These are phyloP conservation scores for Lasioglossum malachurum DNA, from an alignment of 2,888 invertebrate genomes.

Conservation along the genomic window DNA sequence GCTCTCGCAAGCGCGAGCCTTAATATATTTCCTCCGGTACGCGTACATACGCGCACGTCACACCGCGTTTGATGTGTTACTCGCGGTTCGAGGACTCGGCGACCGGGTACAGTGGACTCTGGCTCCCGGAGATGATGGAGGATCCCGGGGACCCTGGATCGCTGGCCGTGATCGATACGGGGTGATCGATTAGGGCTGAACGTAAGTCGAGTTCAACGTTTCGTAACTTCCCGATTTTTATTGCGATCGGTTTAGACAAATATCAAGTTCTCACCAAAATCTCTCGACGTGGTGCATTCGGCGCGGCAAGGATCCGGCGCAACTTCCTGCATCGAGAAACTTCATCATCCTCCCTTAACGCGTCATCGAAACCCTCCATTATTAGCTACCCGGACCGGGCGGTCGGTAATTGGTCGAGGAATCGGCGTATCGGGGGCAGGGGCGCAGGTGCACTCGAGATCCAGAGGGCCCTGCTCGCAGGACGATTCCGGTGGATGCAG, in stretches of 20 bases:
- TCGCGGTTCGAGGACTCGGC: constrained; percentile 5
- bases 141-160: not conserved
- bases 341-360: not conserved
- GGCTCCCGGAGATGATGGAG: constrained; percentile 2
- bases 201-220: not conserved
- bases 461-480: constrained; percentile 41
- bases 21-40: constrained; percentile 70
- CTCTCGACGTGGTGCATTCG: not conserved
- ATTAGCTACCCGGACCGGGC: constrained; percentile 3
- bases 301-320: not conserved
- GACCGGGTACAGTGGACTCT: not conserved
- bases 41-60: constrained; percentile 51
- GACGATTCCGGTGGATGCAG: constrained; percentile 71
- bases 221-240: not conserved
- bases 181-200: not conserved
- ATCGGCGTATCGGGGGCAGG: constrained; percentile 22
- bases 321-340: not conserved
- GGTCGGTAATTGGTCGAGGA: constrained; percentile 24
- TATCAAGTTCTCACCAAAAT: not conserved
- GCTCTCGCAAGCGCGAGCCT: constrained; percentile 67
- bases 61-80: constrained; percentile 58
- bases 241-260: not conserved
- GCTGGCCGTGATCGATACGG: not conserved
- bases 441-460: constrained; percentile 50
- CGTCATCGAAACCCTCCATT: constrained; percentile 18